Conservation (phyloP, 2,888 invertebrate species). For the Gari tellinella region DNA sequence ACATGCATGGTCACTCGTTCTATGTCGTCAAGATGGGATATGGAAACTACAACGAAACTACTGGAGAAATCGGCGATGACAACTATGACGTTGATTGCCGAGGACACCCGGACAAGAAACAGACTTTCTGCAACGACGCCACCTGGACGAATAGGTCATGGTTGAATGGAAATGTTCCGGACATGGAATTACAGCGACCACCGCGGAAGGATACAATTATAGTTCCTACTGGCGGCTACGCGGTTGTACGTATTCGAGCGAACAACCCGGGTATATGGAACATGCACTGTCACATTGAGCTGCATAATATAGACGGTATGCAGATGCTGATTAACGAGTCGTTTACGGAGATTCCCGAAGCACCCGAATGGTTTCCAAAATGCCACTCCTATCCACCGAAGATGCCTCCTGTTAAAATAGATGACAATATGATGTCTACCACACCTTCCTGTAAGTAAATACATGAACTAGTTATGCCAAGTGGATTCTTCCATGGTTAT, state of each 20-base stretch:
- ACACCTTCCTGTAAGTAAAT: too few relatives aligned
- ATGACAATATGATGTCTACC: too few relatives aligned
- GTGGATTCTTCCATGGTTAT: too few relatives aligned
- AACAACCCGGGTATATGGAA: conserved; percentile 81
- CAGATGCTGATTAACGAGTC: conserved; percentile 77
- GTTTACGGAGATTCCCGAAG: conserved; percentile 52
- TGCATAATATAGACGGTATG: conserved; percentile 79
- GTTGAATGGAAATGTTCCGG: conserved; percentile 72
- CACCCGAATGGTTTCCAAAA: conserved; percentile 71
- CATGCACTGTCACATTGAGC: conserved; percentile 80
- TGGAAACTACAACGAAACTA: conserved; percentile 51
- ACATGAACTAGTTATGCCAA: too few relatives aligned
- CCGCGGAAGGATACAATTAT: conserved; percentile 80
- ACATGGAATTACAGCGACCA: conserved; percentile 70
- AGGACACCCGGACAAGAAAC: conserved; percentile 43
- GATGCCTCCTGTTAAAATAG: too few relatives aligned
- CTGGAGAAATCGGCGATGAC: conserved; percentile 59
- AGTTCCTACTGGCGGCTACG: conserved; percentile 81
- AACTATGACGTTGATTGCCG: conserved; percentile 65
- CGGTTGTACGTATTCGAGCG: conserved; percentile 77
- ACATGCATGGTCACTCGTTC: conserved; percentile 81
- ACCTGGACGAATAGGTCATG: conserved; percentile 73
- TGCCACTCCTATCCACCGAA: conserved; percentile 63
- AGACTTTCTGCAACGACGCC: conserved; percentile 75
- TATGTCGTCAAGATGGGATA: conserved; percentile 79